Evolutionary conservation across 2,113 vertebrate species (phyloP).

Genomic region (Halcyon malimbica): DNA sequence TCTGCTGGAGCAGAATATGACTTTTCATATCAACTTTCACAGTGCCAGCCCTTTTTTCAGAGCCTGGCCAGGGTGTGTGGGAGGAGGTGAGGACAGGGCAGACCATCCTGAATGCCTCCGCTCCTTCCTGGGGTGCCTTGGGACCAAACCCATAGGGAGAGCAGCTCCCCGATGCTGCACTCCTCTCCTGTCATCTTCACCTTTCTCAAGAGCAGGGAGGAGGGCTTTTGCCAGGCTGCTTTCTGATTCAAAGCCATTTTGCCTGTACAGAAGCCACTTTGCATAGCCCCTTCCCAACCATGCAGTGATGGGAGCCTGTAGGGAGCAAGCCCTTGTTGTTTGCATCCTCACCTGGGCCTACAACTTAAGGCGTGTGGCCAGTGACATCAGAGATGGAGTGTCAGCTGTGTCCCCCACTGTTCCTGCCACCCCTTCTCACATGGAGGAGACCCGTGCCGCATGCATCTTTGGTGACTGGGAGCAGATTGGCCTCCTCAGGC

Average conservation of each 20-base stretch:
- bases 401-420: not conserved
- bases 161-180: not conserved
- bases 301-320: rapidly evolving
- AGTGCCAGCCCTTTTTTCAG: not conserved
- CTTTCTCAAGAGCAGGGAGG: not conserved
- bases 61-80: not conserved
- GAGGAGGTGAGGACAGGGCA: not conserved
- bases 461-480: not conserved
- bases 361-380: not conserved
- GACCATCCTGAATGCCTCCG: not conserved
- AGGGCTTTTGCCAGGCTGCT: not conserved
- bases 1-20: constrained; percentile 41
- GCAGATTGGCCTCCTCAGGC: rapidly evolving
- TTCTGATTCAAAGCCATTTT: not conserved
- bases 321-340: not conserved
- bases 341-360: not conserved
- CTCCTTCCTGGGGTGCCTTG: not conserved
- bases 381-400: too few species aligned
- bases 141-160: not conserved
- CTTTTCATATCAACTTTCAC: constrained; percentile 35
- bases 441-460: not conserved
- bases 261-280: not conserved
- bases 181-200: not conserved
- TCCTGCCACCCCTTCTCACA: rapidly evolving
- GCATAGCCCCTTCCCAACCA: not conserved